Conservation (phyloP, 2,797 vertebrate genomes). For the Amphiprion clarkii region DNA sequence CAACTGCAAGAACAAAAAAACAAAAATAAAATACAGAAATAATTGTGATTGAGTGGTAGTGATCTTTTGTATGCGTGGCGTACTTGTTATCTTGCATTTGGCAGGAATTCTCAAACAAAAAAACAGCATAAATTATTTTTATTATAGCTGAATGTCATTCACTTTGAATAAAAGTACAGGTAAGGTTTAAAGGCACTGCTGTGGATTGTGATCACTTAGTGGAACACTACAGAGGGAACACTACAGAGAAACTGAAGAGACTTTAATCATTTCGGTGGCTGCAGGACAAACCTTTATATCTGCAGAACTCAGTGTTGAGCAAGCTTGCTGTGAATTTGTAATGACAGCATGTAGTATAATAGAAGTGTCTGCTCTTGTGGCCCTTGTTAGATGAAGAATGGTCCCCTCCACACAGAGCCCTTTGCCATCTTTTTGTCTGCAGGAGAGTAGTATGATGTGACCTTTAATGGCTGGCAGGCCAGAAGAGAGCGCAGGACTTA, state of each 20-base stretch:
- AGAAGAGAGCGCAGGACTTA: conserved; percentile 75
- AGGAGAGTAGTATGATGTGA: conserved; percentile 74
- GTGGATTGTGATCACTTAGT: conserved; percentile 20
- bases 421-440: conserved; percentile 73
- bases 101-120: conserved; percentile 2
- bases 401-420: conserved; percentile 49
- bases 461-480: conserved; percentile 79
- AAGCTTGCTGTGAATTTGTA: conserved; percentile 46
- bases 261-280: conserved; percentile 48
- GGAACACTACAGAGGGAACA: conserved; percentile 20
- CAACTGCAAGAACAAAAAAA: neutral
- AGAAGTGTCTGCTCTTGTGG: conserved; percentile 52
- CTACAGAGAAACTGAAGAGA: conserved; percentile 9
- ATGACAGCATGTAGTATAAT: conserved; percentile 64
- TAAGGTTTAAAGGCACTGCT: conserved; percentile 1
- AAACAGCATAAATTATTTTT: conserved; percentile 3
- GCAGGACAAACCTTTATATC: conserved; percentile 43
- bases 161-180: conserved; percentile 14
- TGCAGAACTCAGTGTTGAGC: conserved; percentile 34
- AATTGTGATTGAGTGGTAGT: neutral
- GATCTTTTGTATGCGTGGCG: neutral
- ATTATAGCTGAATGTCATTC: conserved; percentile 10
- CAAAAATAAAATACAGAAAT: neutral
- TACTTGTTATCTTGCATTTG: conserved; percentile 9
- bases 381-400: conserved; percentile 72